Percentiles rank a stretch among this genome's conserved stretches.
Evolutionary conservation across 1,140 invertebrate species (phyloP).

Genomic region (Manduca sexta): DNA sequence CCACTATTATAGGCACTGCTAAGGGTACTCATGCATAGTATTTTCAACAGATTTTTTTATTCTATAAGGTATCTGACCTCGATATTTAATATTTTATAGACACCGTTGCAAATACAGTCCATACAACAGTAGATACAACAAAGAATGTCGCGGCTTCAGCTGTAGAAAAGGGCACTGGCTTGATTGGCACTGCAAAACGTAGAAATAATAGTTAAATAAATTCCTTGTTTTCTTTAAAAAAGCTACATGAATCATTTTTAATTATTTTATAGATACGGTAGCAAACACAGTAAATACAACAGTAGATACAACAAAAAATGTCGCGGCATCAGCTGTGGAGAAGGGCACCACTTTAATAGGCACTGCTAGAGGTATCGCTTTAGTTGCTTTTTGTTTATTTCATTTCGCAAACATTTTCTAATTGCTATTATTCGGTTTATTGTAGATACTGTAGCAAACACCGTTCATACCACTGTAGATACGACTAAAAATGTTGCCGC

Average conservation of each 20-base stretch:
- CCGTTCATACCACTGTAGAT: slow-evolving; percentile 8
- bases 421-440: no score
- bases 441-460: slow-evolving; percentile 10
- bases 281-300: no score
- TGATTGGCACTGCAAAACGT: slow-evolving; percentile 26
- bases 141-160: slow-evolving; percentile 23
- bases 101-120: slow-evolving; percentile 7
- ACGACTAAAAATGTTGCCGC: slow-evolving; percentile 18
- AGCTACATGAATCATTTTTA: no score
- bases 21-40: slow-evolving; percentile 20
- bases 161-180: slow-evolving; percentile 22
- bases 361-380: no score
- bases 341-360: no score
- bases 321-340: no score
- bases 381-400: neutral
- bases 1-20: slow-evolving; percentile 24
- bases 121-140: slow-evolving; percentile 9
- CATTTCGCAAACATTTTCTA: neutral
- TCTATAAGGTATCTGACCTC: neutral
- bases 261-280: no score
- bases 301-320: no score
- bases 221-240: no score
- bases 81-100: slow-evolving; percentile 7
- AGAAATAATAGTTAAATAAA: no score
- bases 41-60: neutral